Evolutionary conservation across 2,888 invertebrate genomes (phyloP).

Genomic region (Chrysopilus asiliformis): DNA sequence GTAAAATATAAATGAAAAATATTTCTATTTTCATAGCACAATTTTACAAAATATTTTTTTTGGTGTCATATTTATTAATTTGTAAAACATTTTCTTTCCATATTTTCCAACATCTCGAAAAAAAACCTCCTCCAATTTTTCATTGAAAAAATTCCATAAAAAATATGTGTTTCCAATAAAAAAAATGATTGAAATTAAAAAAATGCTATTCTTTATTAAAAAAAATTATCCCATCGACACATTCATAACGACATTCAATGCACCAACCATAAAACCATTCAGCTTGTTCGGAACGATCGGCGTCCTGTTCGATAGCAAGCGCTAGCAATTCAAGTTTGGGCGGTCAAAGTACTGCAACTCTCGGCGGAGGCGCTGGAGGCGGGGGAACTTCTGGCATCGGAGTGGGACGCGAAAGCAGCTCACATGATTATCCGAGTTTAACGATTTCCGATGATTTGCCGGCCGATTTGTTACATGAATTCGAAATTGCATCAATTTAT

Average conservation of each 20-base stretch:
- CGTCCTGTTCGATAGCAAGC: constrained; percentile 31
- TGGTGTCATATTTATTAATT: too few relatives aligned
- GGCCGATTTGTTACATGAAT: constrained; percentile 33
- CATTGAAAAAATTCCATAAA: too few relatives aligned
- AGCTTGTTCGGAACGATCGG: constrained; percentile 36
- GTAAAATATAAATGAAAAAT: too few relatives aligned
- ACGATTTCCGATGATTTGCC: constrained; percentile 36
- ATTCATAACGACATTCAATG: too few relatives aligned
- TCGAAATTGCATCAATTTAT: constrained; percentile 32
- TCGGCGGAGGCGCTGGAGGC: constrained; percentile 20
- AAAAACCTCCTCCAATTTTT: too few relatives aligned
- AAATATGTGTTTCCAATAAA: neutral
- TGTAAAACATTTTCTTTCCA: too few relatives aligned
- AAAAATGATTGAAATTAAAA: neutral
- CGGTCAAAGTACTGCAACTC: constrained; percentile 28
- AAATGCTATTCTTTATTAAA: neutral
- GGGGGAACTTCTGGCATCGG: constrained; percentile 20
- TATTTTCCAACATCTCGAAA: too few relatives aligned
- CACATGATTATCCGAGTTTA: constrained; percentile 38
- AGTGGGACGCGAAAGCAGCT: constrained; percentile 30
- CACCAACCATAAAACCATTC: too few relatives aligned
- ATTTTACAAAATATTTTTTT: too few relatives aligned
- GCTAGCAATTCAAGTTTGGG: constrained; percentile 33
- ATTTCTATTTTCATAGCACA: too few relatives aligned
- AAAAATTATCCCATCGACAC: too few relatives aligned